Percentiles rank a stretch among this genome's conserved stretches.
Conservation (phyloP, 2,888 invertebrate genomes). For the Meliscaeva auricollis region DNA sequence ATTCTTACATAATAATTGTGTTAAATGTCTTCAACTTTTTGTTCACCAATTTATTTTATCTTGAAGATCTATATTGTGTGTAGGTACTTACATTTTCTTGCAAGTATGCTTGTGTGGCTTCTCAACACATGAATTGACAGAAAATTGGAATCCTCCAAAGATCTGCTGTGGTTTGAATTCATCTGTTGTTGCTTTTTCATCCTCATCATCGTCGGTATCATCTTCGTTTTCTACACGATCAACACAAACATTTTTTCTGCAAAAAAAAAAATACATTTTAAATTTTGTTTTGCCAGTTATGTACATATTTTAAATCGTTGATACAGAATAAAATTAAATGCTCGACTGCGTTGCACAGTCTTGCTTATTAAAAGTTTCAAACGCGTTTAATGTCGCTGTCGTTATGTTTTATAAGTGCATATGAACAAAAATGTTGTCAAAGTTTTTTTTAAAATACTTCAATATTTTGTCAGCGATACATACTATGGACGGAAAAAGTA, state of each 20-base stretch:
- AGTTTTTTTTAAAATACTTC: too few relatives aligned
- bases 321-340: too few relatives aligned
- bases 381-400: too few relatives aligned
- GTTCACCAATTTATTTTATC: too few relatives aligned
- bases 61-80: background rate
- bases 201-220: conserved; percentile 73
- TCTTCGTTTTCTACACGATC: conserved; percentile 85
- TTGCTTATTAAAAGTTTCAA: too few relatives aligned
- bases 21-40: background rate
- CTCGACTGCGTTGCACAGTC: too few relatives aligned
- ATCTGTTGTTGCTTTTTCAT: conserved; percentile 71
- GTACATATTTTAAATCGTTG: too few relatives aligned
- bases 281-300: too few relatives aligned
- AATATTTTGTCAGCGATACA: too few relatives aligned
- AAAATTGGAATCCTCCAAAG: conserved; percentile 82
- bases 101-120: conserved; percentile 83
- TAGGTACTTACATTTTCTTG: conserved; percentile 82
- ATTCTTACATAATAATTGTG: background rate
- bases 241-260: conserved; percentile 87
- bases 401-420: too few relatives aligned
- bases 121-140: conserved; percentile 83
- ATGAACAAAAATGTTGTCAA: too few relatives aligned
- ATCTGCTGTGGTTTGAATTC: conserved; percentile 51
- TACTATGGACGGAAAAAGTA: too few relatives aligned
- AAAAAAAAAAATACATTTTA: conserved; percentile 73